A percentile compares a stretch with the other conserved stretches of the same genome.
Evolutionary conservation across 2,113 vertebrate species (phyloP).

Genomic region (Rhabdomys dilectus): DNA sequence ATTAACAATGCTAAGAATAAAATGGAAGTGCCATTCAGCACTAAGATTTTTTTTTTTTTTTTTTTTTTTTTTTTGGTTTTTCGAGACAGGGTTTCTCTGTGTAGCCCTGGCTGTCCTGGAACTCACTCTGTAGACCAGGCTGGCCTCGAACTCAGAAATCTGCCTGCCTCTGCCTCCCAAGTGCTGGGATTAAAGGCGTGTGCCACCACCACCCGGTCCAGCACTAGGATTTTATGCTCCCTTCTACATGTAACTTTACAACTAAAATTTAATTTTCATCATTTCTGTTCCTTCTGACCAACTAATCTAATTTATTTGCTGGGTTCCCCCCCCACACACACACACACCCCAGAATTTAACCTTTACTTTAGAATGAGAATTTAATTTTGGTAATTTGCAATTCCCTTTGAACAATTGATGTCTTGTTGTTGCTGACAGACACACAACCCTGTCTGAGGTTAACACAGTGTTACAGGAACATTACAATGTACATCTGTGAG

Average conservation of each 20-base stretch:
- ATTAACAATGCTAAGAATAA: not conserved
- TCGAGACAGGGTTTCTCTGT: no score
- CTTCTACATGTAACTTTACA: not conserved
- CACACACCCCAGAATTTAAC: not conserved
- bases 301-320: not conserved
- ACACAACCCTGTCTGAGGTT: not conserved
- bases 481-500: not conserved
- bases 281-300: slow-evolving; percentile 9
- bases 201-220: no score
- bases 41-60: not conserved
- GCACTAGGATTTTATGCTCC: not conserved
- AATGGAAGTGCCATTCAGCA: not conserved
- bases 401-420: slow-evolving; percentile 35
- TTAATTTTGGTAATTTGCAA: slow-evolving; percentile 32
- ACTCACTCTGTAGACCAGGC: no score
- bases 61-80: no score
- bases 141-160: no score
- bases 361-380: not conserved
- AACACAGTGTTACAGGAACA: not conserved
- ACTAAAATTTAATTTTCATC: slow-evolving; percentile 4
- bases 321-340: not conserved
- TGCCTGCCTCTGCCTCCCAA: no score
- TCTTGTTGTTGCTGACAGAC: not conserved
- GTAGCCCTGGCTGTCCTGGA: no score
- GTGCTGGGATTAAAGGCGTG: no score